phyloP scores from a whole-genome alignment of 92 coral and sea anemone genomes.

The Porites cylindrica region DNA sequence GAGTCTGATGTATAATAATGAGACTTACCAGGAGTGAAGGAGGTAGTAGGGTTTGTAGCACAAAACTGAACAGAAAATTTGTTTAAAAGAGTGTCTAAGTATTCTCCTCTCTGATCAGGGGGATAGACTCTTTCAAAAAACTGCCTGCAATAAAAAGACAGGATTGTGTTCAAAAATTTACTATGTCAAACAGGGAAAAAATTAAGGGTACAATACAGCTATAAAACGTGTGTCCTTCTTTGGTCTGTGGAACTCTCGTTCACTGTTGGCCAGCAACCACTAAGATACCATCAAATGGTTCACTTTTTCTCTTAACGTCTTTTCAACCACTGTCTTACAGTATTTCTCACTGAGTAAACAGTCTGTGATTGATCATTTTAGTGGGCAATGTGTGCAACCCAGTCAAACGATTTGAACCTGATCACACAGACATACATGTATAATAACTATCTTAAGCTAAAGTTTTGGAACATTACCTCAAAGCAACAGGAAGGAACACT shows the following conservation, averaged over 20 bases:
- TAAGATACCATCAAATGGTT: not conserved
- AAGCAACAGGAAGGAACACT: constrained; percentile 85
- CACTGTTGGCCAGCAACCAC: not conserved
- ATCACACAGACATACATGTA: too few species aligned
- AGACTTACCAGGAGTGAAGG: constrained; percentile 88
- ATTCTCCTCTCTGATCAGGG: constrained; percentile 92
- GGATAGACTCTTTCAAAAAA: constrained; percentile 87
- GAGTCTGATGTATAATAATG: too few species aligned
- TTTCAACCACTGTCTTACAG: too few species aligned
- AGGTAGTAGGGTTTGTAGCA: constrained; percentile 79
- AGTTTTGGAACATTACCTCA: constrained; percentile 69
- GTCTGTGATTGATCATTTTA: too few species aligned
- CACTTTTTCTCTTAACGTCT: too few species aligned
- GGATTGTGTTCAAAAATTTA: not conserved
- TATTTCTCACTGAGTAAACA: too few species aligned
- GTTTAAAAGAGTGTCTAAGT: constrained; percentile 84
- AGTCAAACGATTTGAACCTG: too few species aligned
- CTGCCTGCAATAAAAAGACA: constrained; percentile 63
- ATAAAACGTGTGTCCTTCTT: not conserved
- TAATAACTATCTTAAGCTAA: too few species aligned
- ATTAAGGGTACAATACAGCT: too few species aligned
- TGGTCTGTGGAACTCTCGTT: not conserved
- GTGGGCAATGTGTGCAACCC: too few species aligned
- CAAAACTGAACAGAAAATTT: constrained; percentile 83
- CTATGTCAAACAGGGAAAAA: not conserved